These are phyloP conservation scores for Mnemiopsis leidyi DNA, from an alignment of 37 sponge, comb jelly and placozoan genomes.

Conservation along the genomic window DNA sequence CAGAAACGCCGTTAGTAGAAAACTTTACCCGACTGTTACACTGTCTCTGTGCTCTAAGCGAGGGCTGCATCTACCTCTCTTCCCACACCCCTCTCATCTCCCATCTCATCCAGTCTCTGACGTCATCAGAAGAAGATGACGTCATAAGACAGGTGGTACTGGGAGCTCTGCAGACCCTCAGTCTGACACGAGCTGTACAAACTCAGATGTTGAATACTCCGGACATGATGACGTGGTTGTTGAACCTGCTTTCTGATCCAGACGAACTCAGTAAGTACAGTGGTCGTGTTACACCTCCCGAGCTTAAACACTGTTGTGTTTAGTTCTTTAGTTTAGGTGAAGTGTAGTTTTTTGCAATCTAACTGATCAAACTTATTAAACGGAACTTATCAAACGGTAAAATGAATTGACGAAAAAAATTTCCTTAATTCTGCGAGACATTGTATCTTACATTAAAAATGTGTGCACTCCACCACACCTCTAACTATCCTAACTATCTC, in stretches of 20 bases:
- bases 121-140: constrained; percentile 46
- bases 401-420: too few species aligned
- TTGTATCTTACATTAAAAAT: too few species aligned
- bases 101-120: neutral
- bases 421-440: too few species aligned
- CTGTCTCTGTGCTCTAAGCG: constrained; percentile 42
- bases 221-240: neutral
- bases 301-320: too few species aligned
- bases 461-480: too few species aligned
- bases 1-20: neutral
- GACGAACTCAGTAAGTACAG: constrained; percentile 44
- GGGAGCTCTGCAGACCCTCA: constrained; percentile 47
- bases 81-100: neutral
- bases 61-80: constrained; percentile 39
- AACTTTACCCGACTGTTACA: constrained; percentile 59
- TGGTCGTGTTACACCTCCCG: neutral
- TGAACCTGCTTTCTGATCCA: constrained; percentile 28
- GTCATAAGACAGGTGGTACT: constrained; percentile 61
- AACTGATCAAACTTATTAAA: too few species aligned
- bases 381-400: too few species aligned
- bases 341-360: too few species aligned
- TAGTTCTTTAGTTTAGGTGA: too few species aligned
- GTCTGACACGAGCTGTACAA: constrained; percentile 20
- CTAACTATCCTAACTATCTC: too few species aligned
- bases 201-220: constrained; percentile 25